A percentile compares a stretch with the other conserved stretches of the same genome.
These are phyloP conservation scores for Aethes cnicana DNA, from an alignment of 2,888 invertebrate species.

Conservation along the genomic window DNA sequence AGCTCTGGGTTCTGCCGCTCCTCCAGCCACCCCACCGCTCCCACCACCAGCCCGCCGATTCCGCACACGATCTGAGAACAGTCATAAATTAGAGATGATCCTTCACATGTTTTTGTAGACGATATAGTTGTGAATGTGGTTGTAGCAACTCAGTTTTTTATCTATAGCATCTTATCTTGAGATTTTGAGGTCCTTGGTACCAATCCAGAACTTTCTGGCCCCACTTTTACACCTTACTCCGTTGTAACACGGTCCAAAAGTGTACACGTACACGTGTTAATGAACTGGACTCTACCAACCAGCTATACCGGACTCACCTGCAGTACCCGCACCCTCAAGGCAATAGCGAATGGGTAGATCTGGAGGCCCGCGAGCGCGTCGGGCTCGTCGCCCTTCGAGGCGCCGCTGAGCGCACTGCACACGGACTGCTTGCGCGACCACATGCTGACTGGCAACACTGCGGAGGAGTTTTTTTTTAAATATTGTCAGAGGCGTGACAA, in stretches of 20 bases:
- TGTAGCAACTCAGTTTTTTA: too few species aligned
- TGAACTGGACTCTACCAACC: not conserved
- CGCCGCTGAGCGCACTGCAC: conserved; percentile 72
- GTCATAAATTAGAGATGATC: not conserved
- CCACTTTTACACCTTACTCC: too few species aligned
- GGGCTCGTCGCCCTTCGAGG: conserved; percentile 62
- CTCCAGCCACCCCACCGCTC: conserved; percentile 82
- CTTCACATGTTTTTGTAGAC: too few species aligned
- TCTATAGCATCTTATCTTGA: too few species aligned
- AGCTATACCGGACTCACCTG: conserved; percentile 50
- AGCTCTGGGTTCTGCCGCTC: conserved; percentile 75
- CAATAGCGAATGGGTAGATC: conserved; percentile 74
- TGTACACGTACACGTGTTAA: not conserved
- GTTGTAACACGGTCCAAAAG: not conserved
- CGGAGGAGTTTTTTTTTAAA: too few species aligned
- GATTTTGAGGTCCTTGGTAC: too few species aligned
- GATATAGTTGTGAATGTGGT: too few species aligned
- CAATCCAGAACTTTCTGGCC: too few species aligned
- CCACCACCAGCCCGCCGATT: conserved; percentile 80
- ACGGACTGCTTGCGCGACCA: conserved; percentile 78
- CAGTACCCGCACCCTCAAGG: conserved; percentile 67
- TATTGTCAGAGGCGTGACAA: too few species aligned
- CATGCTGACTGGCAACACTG: conserved; percentile 68
- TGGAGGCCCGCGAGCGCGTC: conserved; percentile 49
- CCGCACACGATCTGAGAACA: conserved; percentile 81